A percentile compares a stretch with the other conserved stretches of the same genome.
Conservation (phyloP, 2,113 vertebrate species). For the Hippocampus zosterae region DNA sequence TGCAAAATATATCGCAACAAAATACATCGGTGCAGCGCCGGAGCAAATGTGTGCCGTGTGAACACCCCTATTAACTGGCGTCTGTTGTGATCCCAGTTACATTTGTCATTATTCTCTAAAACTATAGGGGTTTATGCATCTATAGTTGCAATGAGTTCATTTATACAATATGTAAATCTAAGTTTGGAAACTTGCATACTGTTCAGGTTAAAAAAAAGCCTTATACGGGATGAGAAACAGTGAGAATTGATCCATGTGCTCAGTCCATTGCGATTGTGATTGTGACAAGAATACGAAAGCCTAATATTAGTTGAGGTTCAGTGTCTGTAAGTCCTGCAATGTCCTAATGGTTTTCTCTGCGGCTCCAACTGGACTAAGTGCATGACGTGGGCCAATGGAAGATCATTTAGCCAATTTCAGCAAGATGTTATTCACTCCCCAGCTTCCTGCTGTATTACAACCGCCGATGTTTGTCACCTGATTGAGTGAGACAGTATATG, state of each 20-base stretch:
- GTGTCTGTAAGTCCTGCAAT: slow-evolving; percentile 29
- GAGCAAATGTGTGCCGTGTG: too few species aligned
- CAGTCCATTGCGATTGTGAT: not conserved
- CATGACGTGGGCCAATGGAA: not conserved
- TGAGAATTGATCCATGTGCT: slow-evolving; percentile 22
- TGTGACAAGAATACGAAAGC: slow-evolving; percentile 6
- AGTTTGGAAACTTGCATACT: not conserved
- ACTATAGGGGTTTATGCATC: too few species aligned
- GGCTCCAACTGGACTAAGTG: slow-evolving; percentile 34
- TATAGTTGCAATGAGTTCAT: too few species aligned
- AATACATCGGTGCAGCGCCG: too few species aligned
- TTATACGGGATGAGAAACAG: too few species aligned
- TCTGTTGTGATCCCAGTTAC: too few species aligned
- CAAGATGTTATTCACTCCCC: slow-evolving; percentile 19
- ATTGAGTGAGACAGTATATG: too few species aligned
- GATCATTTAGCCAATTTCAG: slow-evolving; percentile 29
- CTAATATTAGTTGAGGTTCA: slow-evolving; percentile 30
- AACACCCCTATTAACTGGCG: too few species aligned
- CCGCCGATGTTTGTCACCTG: too few species aligned
- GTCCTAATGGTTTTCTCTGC: slow-evolving; percentile 37
- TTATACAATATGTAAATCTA: too few species aligned
- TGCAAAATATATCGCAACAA: too few species aligned
- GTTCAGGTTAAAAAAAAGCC: not conserved
- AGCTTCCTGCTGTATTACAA: slow-evolving; percentile 13
- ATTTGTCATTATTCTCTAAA: too few species aligned